Evolutionary conservation across 2,113 vertebrate genomes (phyloP), one percentile per base, ranked within the genome.

Genomic region (Phoxinus phoxinus): DNA sequence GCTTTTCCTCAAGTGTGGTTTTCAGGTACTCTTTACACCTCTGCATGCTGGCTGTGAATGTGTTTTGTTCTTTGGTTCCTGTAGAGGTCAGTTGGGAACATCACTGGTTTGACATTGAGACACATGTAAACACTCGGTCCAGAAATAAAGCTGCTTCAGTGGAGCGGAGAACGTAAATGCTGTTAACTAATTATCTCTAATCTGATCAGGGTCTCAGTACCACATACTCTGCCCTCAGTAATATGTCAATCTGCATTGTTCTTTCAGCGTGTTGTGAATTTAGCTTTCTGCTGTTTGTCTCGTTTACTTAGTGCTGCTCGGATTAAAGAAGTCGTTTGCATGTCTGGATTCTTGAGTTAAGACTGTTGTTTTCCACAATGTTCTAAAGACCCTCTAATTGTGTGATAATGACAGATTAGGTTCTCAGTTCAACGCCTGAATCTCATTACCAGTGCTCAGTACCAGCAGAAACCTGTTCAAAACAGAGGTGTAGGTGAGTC

Each of bases 111-210:
- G 67, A 56, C 32, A 5, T 44, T 75, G 67, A 59, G 59, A 48
- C 48, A 79, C 37, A 72, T 27, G 58, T 71, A 53, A 27, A 65
- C 85, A 78, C 71, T 63, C 11, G 48, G 25, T 37, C 51, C 65
- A 83, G 71, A 77, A 89, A 85, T 87, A 84, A 59, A 81, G 15
- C 78, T 74, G 56, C 61, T 53, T 27, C 25, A 30, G 76, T 46
- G 6, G 73, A 76, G 69, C 59, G 25, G 11, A 67, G 32, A 37
- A 56, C 25, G n/a, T 69, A 56, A 71, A 84, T 37, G 37, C 78
- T 59, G 71, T 58, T 61, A 76, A 77, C 51, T 81, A 72, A 87
- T 89, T 87, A 89, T 10, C 80, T 44, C n/a, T 87, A 89, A 89
- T 75, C 88, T 87, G 79, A 74, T 87, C 88, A 72, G 76, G 67